Conservation (phyloP, 2,888 invertebrate genomes). For the Lasioglossum morio region DNA sequence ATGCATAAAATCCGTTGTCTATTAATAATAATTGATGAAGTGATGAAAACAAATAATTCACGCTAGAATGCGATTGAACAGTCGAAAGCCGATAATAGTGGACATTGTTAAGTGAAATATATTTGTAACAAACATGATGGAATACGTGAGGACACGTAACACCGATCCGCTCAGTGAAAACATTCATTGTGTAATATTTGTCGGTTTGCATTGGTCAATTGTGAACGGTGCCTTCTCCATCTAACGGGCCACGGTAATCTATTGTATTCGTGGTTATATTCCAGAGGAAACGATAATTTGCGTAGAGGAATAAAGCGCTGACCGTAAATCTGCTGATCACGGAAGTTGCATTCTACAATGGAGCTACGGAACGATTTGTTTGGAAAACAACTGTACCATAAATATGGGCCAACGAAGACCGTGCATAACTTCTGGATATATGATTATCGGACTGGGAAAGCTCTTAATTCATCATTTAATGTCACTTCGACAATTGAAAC, state of each 20-base stretch:
- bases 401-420: background rate
- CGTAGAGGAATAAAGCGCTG: background rate
- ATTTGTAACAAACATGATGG: constrained; percentile 29
- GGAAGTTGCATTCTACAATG: background rate
- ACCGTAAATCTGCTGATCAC: constrained; percentile 6
- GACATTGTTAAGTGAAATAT: background rate
- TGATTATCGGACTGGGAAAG: background rate
- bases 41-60: background rate
- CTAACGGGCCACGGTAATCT: background rate
- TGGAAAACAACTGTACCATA: background rate
- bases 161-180: constrained; percentile 21
- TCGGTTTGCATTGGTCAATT: constrained; percentile 3
- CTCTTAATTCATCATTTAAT: background rate
- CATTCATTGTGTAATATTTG: constrained; percentile 35
- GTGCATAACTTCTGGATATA: background rate
- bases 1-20: too few relatives aligned
- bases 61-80: background rate
- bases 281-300: background rate
- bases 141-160: constrained; percentile 13
- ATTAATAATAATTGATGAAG: too few relatives aligned
- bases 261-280: constrained; percentile 15
- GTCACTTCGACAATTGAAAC: background rate
- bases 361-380: background rate
- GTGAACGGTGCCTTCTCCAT: background rate
- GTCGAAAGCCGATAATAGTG: background rate